Percentiles rank a stretch among this genome's conserved stretches.
Conservation (phyloP, 2,888 invertebrate species). For the Papilio protenor region DNA sequence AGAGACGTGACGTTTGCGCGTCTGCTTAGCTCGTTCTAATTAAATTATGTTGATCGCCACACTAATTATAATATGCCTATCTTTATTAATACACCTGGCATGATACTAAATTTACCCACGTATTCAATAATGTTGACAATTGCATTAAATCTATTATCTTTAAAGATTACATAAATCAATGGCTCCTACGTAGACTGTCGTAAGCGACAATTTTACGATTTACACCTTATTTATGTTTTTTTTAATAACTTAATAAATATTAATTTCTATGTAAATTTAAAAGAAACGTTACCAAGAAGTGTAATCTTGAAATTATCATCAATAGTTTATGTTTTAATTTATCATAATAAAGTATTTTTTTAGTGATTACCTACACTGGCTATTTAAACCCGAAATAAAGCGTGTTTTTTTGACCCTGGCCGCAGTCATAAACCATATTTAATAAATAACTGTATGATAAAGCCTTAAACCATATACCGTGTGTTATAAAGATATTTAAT, state of each 20-base stretch:
- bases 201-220: too few species aligned
- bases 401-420: neutral
- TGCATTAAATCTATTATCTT: neutral
- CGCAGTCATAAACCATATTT: neutral
- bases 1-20: slow-evolving; percentile 29
- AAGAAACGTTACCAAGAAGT: neutral
- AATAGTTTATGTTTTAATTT: neutral
- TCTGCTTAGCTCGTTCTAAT: slow-evolving; percentile 39
- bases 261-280: too few species aligned
- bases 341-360: neutral
- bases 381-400: neutral
- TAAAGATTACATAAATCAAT: neutral
- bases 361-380: neutral
- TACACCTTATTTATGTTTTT: too few species aligned
- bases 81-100: neutral
- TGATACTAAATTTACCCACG: neutral
- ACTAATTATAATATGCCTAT: slow-evolving; percentile 33
- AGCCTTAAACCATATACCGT: neutral
- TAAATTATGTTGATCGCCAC: slow-evolving; percentile 36
- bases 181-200: too few species aligned
- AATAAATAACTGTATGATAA: slow-evolving; percentile 1
- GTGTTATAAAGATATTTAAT: slow-evolving; percentile 8
- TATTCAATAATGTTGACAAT: neutral
- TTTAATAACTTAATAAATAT: too few species aligned
- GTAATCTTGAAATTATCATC: neutral